Evolutionary conservation across 2,888 invertebrate genomes (phyloP).

Genomic region (Mythimna pallens): DNA sequence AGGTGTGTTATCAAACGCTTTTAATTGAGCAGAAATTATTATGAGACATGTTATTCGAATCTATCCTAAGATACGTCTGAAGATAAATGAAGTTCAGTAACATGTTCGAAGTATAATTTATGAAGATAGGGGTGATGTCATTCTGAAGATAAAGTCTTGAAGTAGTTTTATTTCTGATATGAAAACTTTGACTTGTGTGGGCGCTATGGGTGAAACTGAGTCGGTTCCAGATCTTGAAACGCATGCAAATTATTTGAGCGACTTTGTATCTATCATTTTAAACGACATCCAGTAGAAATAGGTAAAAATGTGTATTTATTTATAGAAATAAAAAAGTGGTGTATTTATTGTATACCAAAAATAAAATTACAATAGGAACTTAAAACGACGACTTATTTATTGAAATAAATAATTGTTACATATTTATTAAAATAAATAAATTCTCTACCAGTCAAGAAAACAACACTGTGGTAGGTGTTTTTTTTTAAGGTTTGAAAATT

Average conservation of each 20-base stretch:
- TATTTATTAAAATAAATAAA: too few relatives aligned
- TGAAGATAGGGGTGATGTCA: constrained; percentile 39
- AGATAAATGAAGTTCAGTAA: constrained; percentile 38
- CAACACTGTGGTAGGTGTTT: too few relatives aligned
- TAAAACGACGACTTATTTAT: not conserved
- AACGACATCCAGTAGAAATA: not conserved
- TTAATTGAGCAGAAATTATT: constrained; percentile 66
- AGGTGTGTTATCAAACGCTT: constrained; percentile 55
- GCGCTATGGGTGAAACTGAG: constrained; percentile 23
- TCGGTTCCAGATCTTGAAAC: constrained; percentile 1
- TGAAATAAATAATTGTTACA: too few relatives aligned
- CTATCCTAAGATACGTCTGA: constrained; percentile 20
- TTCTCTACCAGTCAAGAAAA: too few relatives aligned
- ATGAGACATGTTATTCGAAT: constrained; percentile 39
- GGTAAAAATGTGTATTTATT: not conserved
- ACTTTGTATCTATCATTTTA: not conserved
- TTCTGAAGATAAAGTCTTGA: constrained; percentile 42
- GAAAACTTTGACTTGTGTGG: constrained; percentile 50
- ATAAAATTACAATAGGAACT: too few relatives aligned
- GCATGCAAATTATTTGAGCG: constrained; percentile 8
- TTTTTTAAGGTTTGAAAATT: too few relatives aligned
- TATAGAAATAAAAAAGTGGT: too few relatives aligned
- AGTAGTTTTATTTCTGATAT: constrained; percentile 43
- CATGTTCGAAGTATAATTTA: constrained; percentile 49
- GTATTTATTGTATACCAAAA: too few relatives aligned